Base-by-base conservation (phyloP, 2,888 invertebrate genomes). In the Drosophila limbata region DNA sequence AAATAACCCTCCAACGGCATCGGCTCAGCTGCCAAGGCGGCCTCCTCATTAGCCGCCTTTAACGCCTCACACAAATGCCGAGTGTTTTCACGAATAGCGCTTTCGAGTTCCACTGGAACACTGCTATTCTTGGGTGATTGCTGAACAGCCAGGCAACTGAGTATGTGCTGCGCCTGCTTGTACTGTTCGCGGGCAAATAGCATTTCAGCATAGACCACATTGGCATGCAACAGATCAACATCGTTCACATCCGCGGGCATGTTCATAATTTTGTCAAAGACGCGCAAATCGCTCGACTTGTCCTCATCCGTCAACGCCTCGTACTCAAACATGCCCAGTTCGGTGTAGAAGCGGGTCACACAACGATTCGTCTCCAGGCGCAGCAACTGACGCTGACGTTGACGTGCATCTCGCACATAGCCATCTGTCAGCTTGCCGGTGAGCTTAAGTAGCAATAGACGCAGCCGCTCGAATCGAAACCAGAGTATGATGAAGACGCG, bases 281-380 rank as follows among this genome's bases (percentile, higher is more conserved):
- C 93, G 4, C 55, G 35, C 28, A 51, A 67, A 15, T 76, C n/a
- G 63, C 62, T 91, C 89, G 0, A 88, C 80, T 28, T 67, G 28
- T 37, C 21, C 11, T 21, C 17, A 8, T 52, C 37, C 0, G 17
- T 11, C 9, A 28, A 6, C 1, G 56, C 89, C 89, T 94, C 94
- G 56, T 92, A 92, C 88, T 95, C 95, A 61, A 95, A 93, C 51
- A 95, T 87, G 9, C 95, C 95, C 85, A 94, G 95, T 89, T 95
- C 95, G 4, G 93, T 93, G 84, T 94, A 95, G 71, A 94, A 94
- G 56, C 94, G 92, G 21, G 94, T 85, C 73, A 94, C 94, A 73
- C 93, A 94, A 33, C 95, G 92, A 82, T 95, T 94, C 37, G 92
- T 92, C 1, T 93, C 92, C 40, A 91, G 91, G 65, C 94, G 94